Base-by-base conservation (phyloP, 2,113 vertebrate species). In the Strigops habroptila region DNA sequence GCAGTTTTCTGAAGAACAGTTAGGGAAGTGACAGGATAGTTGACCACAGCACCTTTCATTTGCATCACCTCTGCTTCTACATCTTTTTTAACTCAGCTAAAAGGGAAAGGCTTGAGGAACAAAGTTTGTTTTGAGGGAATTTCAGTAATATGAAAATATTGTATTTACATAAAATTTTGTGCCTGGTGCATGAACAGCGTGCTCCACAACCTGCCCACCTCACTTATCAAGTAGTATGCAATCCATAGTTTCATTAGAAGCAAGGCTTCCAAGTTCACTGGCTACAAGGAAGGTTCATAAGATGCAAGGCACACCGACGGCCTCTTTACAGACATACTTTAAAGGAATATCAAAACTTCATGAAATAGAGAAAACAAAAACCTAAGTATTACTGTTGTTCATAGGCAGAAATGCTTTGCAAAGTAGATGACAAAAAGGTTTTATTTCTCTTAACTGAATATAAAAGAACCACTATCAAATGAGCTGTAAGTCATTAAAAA, bases 401-500 rank as follows among this genome's bases (percentile, higher is more conserved):
- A 17, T 49, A 24, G 11, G 7, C 15, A 77, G 33, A 83, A 91
- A 80, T 48, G 3, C 3, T 73, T 91, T 69, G 18, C 60, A 37
- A 86, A 35, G 2, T 31, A 77, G 28, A 39, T 43, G 19, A 46
- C 17, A 51, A 51, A 82, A 79, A 77, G 4, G 7, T 53, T 73
- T 91, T 81, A 80, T 10, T 87, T 35, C 12, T 87, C 41, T 75
- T 82, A 65, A 92, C 31, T 70, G 68, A 90, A 62, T 91, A 75
- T 55, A 93, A 84, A 93, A 25, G 44, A 62, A 70, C 16, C 14
- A 75, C 30, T n/a, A 51, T 12, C 11, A 88, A 63, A 74, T 83
- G n/a, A 95, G n/a, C 19, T 87, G 53, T 25, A 92, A 91, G 90
- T 82, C 15, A 76, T 73, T 55, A 73, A 87, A 79, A 25, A 48